phyloP scores from a whole-genome alignment of 2,113 vertebrate genomes.

The Scytalopus superciliaris region DNA sequence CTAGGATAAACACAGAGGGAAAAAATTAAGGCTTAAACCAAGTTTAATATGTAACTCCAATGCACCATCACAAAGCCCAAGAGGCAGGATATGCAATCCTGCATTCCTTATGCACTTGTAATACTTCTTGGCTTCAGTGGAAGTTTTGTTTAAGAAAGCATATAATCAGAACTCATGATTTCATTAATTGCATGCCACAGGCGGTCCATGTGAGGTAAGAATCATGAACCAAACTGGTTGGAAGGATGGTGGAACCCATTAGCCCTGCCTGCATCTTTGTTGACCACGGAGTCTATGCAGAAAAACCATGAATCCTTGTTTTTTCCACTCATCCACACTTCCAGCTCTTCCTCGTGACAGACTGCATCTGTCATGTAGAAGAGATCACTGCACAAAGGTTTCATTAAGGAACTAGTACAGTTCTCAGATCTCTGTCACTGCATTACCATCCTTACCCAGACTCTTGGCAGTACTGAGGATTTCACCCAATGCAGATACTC shows the following conservation, averaged over 20 bases:
- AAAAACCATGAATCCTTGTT: not conserved
- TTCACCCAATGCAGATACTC: not conserved
- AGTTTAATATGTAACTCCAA: slow-evolving; percentile 49
- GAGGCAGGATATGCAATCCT: slow-evolving; percentile 63
- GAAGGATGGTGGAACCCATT: not conserved
- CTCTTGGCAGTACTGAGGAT: not conserved
- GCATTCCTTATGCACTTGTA: slow-evolving; percentile 50
- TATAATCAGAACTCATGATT: slow-evolving; percentile 46
- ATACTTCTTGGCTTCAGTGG: slow-evolving; percentile 55
- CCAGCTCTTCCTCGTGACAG: not conserved
- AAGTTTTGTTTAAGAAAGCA: slow-evolving; percentile 62
- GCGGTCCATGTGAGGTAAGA: slow-evolving; percentile 44
- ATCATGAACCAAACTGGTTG: slow-evolving; percentile 10
- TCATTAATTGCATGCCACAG: slow-evolving; percentile 56
- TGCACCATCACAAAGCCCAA: slow-evolving; percentile 47
- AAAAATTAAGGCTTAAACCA: slow-evolving; percentile 46
- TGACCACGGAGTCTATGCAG: not conserved
- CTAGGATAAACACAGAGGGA: slow-evolving; percentile 41
- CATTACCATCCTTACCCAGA: not conserved
- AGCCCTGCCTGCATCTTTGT: not conserved
- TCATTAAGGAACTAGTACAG: not conserved
- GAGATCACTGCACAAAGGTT: not conserved
- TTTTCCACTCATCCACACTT: not conserved
- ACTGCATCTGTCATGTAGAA: fast-evolving
- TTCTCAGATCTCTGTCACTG: not conserved